Conservation (phyloP, 2,888 invertebrate genomes). For the Conus canariensis region DNA sequence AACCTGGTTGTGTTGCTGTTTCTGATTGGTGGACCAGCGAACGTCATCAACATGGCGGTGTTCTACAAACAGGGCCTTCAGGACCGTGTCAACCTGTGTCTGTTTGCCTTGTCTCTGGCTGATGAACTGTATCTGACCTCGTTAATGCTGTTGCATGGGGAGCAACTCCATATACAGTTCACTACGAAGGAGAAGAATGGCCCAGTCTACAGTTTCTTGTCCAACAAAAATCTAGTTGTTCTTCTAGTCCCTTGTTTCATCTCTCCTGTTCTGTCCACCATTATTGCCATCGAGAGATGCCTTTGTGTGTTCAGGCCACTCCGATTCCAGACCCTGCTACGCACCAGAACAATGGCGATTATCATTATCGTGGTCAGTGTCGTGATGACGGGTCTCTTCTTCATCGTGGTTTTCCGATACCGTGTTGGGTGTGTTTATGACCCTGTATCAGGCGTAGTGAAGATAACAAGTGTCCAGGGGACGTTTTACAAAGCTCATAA, state of each 20-base stretch:
- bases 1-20: neutral
- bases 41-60: conserved; percentile 33
- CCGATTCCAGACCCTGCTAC: neutral
- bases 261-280: conserved; percentile 11
- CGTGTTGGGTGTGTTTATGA: neutral
- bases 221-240: neutral
- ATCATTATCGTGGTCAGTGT: neutral
- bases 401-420: neutral
- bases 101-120: conserved; percentile 15
- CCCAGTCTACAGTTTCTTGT: neutral
- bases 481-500: neutral
- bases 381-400: neutral
- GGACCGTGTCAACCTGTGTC: conserved; percentile 26
- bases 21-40: conserved; percentile 19
- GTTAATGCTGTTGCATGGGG: neutral
- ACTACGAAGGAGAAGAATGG: neutral
- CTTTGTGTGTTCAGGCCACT: neutral
- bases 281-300: neutral
- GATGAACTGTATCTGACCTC: neutral
- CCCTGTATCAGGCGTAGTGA: neutral
- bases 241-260: neutral
- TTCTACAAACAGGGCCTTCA: conserved; percentile 9
- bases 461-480: neutral
- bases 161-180: conserved; percentile 3
- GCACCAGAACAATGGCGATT: neutral